These are phyloP conservation scores for Pelecanoides urinatrix DNA, from an alignment of 2,113 vertebrate genomes.

Conservation along the genomic window DNA sequence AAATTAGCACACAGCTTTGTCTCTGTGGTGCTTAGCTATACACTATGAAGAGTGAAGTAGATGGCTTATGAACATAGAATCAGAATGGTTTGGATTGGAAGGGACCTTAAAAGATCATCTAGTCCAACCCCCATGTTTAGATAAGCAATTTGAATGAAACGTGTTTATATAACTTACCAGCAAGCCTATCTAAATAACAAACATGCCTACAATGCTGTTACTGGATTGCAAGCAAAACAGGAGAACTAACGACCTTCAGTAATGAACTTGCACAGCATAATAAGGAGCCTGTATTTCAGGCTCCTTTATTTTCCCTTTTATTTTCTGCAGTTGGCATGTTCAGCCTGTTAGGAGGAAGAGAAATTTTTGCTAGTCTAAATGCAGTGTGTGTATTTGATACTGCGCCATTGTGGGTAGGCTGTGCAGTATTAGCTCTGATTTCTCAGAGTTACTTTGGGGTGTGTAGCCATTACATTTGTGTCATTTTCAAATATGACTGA, in stretches of 20 bases:
- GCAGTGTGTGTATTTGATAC: not conserved
- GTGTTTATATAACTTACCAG: not conserved
- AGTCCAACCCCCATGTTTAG: not conserved
- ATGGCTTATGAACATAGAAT: not conserved
- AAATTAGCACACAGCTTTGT: not conserved
- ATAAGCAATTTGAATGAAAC: not conserved
- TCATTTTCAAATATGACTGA: not conserved
- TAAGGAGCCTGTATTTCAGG: not conserved
- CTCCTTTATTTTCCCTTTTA: not conserved
- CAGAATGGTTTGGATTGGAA: not conserved
- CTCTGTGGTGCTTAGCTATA: not conserved
- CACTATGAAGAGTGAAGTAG: not conserved
- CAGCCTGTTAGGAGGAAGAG: not conserved
- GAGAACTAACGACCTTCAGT: not conserved
- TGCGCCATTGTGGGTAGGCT: not conserved
- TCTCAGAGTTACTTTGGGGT: not conserved
- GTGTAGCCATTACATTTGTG: not conserved
- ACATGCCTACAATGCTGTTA: not conserved
- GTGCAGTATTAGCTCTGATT: not conserved
- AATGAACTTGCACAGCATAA: not conserved
- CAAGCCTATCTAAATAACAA: not conserved
- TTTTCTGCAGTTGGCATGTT: not conserved
- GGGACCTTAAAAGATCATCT: not conserved
- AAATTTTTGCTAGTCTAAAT: not conserved
- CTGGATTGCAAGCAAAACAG: not conserved